Evolutionary conservation across 2,888 invertebrate species (phyloP).

Genomic region (Eugnorisma glareosa): DNA sequence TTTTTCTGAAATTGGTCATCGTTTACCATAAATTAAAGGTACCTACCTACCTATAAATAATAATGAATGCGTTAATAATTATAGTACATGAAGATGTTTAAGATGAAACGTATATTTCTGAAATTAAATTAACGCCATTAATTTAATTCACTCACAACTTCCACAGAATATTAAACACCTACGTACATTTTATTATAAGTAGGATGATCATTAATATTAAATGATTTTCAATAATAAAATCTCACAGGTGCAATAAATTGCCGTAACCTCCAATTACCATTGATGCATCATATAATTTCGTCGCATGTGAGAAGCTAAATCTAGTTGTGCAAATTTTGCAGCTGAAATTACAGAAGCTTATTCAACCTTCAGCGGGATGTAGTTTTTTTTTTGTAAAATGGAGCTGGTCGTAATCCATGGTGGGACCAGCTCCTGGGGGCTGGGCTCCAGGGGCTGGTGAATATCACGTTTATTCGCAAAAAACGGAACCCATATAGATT

Average conservation of each 20-base stretch:
- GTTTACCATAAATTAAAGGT: constrained; percentile 19
- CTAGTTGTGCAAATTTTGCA: neutral
- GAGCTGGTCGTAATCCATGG: neutral
- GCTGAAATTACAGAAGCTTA: neutral
- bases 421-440: too few relatives aligned
- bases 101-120: neutral
- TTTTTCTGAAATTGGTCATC: constrained; percentile 11
- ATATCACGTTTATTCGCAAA: neutral
- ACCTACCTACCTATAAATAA: neutral
- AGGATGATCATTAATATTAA: neutral
- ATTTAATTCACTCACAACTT: constrained; percentile 31
- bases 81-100: neutral
- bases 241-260: constrained; percentile 5
- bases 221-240: constrained; percentile 3
- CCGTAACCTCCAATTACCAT: constrained; percentile 1
- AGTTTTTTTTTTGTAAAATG: neutral
- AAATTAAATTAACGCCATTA: neutral
- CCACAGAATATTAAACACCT: neutral
- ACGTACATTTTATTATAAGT: neutral
- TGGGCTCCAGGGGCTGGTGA: too few relatives aligned
- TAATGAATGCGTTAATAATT: neutral
- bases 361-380: neutral
- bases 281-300: constrained; percentile 13
- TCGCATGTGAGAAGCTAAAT: neutral
- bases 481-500: too few relatives aligned